Evolutionary conservation across 1,140 invertebrate genomes (phyloP).

Genomic region (Sinonovacula constricta): DNA sequence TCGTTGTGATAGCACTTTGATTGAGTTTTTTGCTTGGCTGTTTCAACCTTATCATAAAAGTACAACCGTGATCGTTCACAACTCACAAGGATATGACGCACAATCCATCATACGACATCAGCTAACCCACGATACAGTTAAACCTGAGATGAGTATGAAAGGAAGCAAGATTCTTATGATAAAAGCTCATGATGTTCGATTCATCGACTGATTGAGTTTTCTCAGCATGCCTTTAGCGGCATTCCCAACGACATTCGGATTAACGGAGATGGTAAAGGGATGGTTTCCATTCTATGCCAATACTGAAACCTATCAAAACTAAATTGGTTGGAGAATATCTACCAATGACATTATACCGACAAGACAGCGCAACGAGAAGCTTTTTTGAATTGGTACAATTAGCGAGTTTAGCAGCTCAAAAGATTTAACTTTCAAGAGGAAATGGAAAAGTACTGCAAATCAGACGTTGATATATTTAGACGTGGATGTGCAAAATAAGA

Average conservation of each 20-base stretch:
- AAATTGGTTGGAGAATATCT: neutral
- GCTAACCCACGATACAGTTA: neutral
- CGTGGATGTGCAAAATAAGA: neutral
- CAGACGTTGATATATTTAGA: constrained; percentile 2
- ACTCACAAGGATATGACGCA: constrained; percentile 23
- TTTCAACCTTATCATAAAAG: neutral
- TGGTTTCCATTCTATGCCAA: constrained; percentile 17
- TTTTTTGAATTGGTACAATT: neutral
- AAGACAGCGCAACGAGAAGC: neutral
- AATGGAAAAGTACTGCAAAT: constrained; percentile 9
- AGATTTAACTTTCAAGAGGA: neutral
- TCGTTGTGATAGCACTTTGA: neutral
- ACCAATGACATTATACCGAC: neutral
- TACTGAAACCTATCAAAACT: neutral
- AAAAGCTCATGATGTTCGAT: neutral
- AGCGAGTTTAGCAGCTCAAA: neutral
- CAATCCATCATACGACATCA: neutral
- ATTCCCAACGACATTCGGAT: constrained; percentile 4
- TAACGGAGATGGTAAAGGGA: constrained; percentile 14
- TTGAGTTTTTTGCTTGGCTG: neutral
- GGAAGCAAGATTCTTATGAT: constrained; percentile 19
- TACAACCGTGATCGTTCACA: constrained; percentile 7
- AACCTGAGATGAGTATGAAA: constrained; percentile 10
- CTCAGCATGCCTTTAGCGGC: constrained; percentile 1
- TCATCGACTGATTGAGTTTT: constrained; percentile 4